Conservation (phyloP, 2,113 vertebrate genomes). For the Sorex fumeus region DNA sequence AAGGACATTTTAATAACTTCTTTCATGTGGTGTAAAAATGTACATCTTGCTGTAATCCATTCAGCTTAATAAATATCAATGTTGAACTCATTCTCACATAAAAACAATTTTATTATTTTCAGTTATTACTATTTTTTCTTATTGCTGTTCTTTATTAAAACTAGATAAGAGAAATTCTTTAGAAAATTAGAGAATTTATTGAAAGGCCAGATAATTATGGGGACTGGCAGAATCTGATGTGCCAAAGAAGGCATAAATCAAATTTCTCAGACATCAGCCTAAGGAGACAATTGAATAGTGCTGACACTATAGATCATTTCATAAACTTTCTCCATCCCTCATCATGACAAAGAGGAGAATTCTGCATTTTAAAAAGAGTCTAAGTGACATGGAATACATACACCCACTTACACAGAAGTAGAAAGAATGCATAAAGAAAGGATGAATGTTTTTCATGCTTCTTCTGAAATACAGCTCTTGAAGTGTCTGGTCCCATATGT, state of each 20-base stretch:
- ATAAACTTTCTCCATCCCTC: too few species aligned
- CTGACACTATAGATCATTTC: background rate
- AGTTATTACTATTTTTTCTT: background rate
- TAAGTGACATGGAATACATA: background rate
- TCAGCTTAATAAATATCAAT: conserved; percentile 21
- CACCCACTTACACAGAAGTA: background rate
- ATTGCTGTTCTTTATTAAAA: conserved; percentile 41
- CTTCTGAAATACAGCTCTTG: too few species aligned
- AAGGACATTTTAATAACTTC: too few species aligned
- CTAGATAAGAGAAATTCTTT: conserved; percentile 39
- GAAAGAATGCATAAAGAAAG: too few species aligned
- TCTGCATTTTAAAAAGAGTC: background rate
- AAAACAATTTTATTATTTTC: too few species aligned
- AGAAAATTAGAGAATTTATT: conserved; percentile 28
- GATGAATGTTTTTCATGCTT: too few species aligned
- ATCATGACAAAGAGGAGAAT: background rate
- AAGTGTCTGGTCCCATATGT: too few species aligned
- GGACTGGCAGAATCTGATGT: conserved; percentile 14
- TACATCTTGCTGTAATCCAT: background rate
- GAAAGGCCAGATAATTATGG: conserved; percentile 56
- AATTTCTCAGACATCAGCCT: background rate
- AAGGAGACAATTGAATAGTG: conserved; percentile 18
- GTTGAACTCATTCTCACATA: background rate
- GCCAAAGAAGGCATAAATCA: conserved; percentile 21
- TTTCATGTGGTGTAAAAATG: background rate